These are phyloP conservation scores for Trichopria drosophilae DNA, from an alignment of 2,888 invertebrate species.

Conservation along the genomic window DNA sequence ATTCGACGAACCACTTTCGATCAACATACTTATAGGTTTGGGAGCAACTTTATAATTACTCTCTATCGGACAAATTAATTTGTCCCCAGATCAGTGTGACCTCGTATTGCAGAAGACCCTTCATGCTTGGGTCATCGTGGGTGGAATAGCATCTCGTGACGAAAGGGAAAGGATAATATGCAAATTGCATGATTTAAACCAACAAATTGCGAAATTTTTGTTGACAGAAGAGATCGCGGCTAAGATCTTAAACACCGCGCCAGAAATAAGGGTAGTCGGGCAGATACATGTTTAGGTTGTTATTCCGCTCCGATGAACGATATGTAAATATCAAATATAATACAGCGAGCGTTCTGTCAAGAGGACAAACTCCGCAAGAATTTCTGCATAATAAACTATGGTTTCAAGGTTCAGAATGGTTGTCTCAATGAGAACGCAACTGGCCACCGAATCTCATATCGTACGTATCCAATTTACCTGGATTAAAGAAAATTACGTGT, in stretches of 20 bases:
- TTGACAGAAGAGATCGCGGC: constrained; percentile 28
- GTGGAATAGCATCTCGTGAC: too few relatives aligned
- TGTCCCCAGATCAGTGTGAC: constrained; percentile 15
- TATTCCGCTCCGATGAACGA: constrained; percentile 16
- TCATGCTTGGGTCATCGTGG: constrained; percentile 31
- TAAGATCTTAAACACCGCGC: background rate
- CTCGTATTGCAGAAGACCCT: constrained; percentile 30
- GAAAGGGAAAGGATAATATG: constrained; percentile 5
- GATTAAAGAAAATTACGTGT: background rate
- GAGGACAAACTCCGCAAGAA: constrained; percentile 23
- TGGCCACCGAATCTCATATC: too few relatives aligned
- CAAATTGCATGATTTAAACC: constrained; percentile 4
- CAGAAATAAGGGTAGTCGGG: constrained; percentile 27
- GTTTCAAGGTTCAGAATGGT: constrained; percentile 27
- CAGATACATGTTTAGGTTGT: constrained; percentile 30
- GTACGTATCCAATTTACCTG: too few relatives aligned
- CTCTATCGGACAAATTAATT: constrained; percentile 27
- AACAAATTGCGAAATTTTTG: constrained; percentile 35
- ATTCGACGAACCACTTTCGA: constrained; percentile 18
- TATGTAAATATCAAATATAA: constrained; percentile 30
- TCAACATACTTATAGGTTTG: constrained; percentile 24
- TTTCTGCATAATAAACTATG: constrained; percentile 23
- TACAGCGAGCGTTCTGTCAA: constrained; percentile 32
- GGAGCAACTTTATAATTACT: constrained; percentile 23
- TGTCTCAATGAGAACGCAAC: background rate